Evolutionary conservation across 1,140 invertebrate species (phyloP), one percentile per base, ranked within the genome.

Genomic region (Rhyzopertha dominica): DNA sequence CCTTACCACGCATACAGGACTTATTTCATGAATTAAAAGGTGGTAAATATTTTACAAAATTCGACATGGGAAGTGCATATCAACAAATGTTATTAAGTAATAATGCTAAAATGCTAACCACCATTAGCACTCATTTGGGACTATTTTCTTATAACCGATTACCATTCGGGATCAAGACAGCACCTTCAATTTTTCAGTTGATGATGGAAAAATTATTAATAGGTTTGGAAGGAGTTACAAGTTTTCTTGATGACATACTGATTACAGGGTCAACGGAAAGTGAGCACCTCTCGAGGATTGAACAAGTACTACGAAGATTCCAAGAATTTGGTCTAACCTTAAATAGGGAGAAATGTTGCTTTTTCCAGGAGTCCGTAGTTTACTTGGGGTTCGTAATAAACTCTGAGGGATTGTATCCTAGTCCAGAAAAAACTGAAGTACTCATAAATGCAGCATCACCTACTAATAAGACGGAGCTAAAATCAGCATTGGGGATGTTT

Each of bases 61-160:
- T n/a, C n/a, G n/a, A n/a, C n/a, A n/a, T n/a, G n/a, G n/a, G n/a
- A n/a, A n/a, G n/a, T n/a, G n/a, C n/a, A n/a, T n/a, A n/a, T n/a
- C n/a, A n/a, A n/a, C n/a, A n/a, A n/a, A n/a, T n/a, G n/a, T n/a
- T n/a, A n/a, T n/a, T n/a, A n/a, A n/a, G n/a, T n/a, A n/a, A n/a
- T n/a, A n/a, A n/a, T n/a, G n/a, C 56, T 36, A 47, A 56, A 32
- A 14, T 43, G 10, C 30, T 69, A 18, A 63, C 65, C 2, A 69
- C 67, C 5, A 62, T 67, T 23, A 63, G 65, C n/a, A 61, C 57
- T 4, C 61, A 64, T 4, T 66, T 60, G 29, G 61, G 64, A 10
- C 28, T 60, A 19, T 70, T 50, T 36, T 52, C 49, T 30, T 66
- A 62, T 40, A 61, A 50, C 30, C 40, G 67, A 23, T 28, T 69